A percentile compares a stretch with the other conserved stretches of the same genome.
phyloP scores from a whole-genome alignment of 2,888 invertebrate genomes.

The Drosophila suboccidentalis region DNA sequence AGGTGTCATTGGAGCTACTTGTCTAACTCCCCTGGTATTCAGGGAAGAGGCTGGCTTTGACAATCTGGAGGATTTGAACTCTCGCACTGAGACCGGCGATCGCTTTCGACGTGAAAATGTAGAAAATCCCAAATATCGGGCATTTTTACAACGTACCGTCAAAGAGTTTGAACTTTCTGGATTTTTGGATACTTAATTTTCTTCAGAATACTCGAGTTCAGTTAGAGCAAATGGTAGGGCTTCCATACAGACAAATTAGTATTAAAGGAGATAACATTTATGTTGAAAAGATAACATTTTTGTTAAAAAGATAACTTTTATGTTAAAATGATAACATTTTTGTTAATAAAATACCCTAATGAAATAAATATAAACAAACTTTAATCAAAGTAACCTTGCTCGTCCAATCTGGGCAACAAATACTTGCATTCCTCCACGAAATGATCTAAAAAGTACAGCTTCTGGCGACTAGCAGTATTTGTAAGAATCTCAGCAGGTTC shows the following conservation, averaged over 20 bases:
- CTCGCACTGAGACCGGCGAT: conserved; percentile 82
- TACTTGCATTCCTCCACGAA: conserved; percentile 31
- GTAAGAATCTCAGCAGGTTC: conserved; percentile 3
- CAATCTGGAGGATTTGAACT: conserved; percentile 77
- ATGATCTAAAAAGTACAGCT: conserved; percentile 3
- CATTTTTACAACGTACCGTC: conserved; percentile 82
- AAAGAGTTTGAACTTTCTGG: conserved; percentile 85
- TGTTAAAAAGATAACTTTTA: too few relatives aligned
- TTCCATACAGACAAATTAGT: conserved; percentile 28
- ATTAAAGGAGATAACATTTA: conserved; percentile 2
- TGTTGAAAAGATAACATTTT: too few relatives aligned
- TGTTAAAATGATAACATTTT: too few relatives aligned
- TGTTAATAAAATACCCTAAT: too few relatives aligned
- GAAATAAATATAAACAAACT: not conserved
- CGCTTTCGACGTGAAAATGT: conserved; percentile 81
- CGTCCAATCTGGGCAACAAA: conserved; percentile 29
- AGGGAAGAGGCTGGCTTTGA: conserved; percentile 81
- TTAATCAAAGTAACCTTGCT: conserved; percentile 17
- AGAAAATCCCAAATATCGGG: conserved; percentile 84
- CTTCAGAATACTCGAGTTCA: not conserved
- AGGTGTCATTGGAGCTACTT: conserved; percentile 85
- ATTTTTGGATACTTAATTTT: conserved; percentile 74
- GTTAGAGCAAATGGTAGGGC: conserved; percentile 11
- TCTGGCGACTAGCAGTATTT: conserved; percentile 7
- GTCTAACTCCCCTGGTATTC: conserved; percentile 84